Evolutionary conservation across 2,113 vertebrate genomes (phyloP).

Genomic region (Pitta sordida): DNA sequence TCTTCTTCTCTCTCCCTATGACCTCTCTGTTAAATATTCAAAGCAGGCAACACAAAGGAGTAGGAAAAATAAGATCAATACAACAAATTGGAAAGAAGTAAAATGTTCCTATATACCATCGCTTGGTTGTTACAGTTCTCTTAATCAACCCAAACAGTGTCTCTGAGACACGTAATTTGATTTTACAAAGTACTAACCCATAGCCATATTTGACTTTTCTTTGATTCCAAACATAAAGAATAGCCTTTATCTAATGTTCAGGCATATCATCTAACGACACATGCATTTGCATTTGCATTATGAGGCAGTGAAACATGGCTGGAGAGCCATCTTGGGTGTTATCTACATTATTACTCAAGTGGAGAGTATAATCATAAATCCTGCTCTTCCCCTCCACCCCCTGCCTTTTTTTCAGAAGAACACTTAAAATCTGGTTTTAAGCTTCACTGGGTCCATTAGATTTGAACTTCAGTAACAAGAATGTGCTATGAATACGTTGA

Average conservation of each 20-base stretch:
- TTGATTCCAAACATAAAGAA: slow-evolving; percentile 23
- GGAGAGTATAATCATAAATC: slow-evolving; percentile 49
- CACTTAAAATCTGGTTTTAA: slow-evolving; percentile 53
- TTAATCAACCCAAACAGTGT: slow-evolving; percentile 11
- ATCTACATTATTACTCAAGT: slow-evolving; percentile 51
- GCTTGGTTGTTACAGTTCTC: slow-evolving; percentile 7
- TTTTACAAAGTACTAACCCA: slow-evolving; percentile 13
- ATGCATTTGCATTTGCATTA: slow-evolving; percentile 41
- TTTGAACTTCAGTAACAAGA: slow-evolving; percentile 47
- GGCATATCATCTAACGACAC: background rate
- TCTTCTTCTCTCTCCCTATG: background rate
- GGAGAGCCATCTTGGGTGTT: slow-evolving; percentile 25
- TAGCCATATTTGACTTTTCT: slow-evolving; percentile 19
- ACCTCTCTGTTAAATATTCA: background rate
- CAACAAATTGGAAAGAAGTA: slow-evolving; percentile 12
- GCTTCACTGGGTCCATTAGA: slow-evolving; percentile 52
- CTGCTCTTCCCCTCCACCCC: background rate
- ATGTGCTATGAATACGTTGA: background rate
- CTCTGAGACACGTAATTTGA: slow-evolving; percentile 11
- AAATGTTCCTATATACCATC: background rate
- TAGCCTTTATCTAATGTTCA: slow-evolving; percentile 34
- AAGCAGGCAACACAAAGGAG: background rate
- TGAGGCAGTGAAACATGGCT: background rate
- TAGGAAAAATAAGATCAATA: slow-evolving; percentile 16
- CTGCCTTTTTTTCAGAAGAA: background rate